Evolutionary conservation across 2,797 vertebrate genomes (phyloP).

Genomic region (Cyprinodon diabolis): DNA sequence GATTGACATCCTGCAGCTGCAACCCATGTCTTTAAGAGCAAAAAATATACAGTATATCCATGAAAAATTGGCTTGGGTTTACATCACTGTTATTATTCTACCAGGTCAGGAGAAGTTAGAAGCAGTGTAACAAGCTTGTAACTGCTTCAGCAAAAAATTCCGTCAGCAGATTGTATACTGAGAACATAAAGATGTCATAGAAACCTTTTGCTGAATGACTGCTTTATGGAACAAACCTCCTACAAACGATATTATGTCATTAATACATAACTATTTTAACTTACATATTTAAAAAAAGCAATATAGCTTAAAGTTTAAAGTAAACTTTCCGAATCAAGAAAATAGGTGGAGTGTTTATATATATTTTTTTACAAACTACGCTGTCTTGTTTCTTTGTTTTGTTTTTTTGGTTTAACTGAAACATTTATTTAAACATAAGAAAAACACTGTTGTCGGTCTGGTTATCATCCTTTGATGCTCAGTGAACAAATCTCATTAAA

Average conservation of each 20-base stretch:
- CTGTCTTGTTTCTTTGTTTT: too few relatives aligned
- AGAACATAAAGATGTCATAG: conserved; percentile 17
- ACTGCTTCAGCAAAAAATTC: conserved; percentile 36
- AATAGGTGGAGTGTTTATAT: neutral
- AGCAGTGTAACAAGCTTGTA: conserved; percentile 45
- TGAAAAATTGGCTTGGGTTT: conserved; percentile 61
- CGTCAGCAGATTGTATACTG: conserved; percentile 27
- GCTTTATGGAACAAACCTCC: conserved; percentile 2
- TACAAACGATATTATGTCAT: neutral
- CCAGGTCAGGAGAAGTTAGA: conserved; percentile 37
- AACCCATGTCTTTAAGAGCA: conserved; percentile 39
- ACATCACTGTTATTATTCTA: conserved; percentile 72
- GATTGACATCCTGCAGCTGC: conserved; percentile 60
- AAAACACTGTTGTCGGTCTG: neutral
- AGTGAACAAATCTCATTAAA: neutral
- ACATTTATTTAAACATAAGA: too few relatives aligned
- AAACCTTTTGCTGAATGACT: conserved; percentile 31
- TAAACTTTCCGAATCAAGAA: neutral
- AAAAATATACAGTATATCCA: conserved; percentile 40
- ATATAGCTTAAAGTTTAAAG: too few relatives aligned
- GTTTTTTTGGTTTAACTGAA: too few relatives aligned
- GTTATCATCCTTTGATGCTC: neutral
- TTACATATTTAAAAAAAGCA: neutral
- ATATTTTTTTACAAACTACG: too few relatives aligned
- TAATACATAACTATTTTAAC: neutral